Evolutionary conservation across 2,888 invertebrate species (phyloP).

Genomic region (Chaitophorus viminalis): DNA sequence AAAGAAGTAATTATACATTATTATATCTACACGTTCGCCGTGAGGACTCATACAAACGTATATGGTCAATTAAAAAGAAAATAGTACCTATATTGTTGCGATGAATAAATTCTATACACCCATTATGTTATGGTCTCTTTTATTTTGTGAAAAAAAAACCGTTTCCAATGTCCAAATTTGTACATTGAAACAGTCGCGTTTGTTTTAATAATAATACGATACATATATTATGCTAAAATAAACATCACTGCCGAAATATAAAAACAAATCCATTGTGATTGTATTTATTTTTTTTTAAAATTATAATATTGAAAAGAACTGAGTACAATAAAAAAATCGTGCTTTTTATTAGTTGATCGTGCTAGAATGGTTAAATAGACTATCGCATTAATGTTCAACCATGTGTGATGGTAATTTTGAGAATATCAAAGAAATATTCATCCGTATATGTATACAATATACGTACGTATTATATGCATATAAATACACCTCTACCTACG

Average conservation of each 20-base stretch:
- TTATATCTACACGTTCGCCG: not conserved
- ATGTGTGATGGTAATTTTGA: constrained; percentile 48
- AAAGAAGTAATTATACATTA: not conserved
- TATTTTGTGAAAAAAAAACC: no score
- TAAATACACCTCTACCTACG: constrained; percentile 46
- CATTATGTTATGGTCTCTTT: no score
- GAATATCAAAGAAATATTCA: constrained; percentile 49
- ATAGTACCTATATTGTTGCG: no score
- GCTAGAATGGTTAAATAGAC: constrained; percentile 33
- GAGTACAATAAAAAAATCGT: not conserved
- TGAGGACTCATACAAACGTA: no score
- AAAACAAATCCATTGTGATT: not conserved
- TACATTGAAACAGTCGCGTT: not conserved
- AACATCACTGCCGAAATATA: not conserved
- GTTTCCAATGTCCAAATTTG: not conserved
- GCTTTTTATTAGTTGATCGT: constrained; percentile 20
- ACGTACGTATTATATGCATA: no score
- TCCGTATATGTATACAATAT: not conserved
- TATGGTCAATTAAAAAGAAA: no score
- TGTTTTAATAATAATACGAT: not conserved
- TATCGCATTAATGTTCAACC: constrained; percentile 37
- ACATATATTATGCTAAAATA: not conserved
- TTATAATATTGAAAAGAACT: not conserved
- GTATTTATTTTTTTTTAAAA: not conserved
- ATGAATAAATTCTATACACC: no score